A percentile compares a stretch with the other conserved stretches of the same genome.
These are phyloP conservation scores for Synergus umbraculus DNA, from an alignment of 2,888 invertebrate genomes.

Conservation along the genomic window DNA sequence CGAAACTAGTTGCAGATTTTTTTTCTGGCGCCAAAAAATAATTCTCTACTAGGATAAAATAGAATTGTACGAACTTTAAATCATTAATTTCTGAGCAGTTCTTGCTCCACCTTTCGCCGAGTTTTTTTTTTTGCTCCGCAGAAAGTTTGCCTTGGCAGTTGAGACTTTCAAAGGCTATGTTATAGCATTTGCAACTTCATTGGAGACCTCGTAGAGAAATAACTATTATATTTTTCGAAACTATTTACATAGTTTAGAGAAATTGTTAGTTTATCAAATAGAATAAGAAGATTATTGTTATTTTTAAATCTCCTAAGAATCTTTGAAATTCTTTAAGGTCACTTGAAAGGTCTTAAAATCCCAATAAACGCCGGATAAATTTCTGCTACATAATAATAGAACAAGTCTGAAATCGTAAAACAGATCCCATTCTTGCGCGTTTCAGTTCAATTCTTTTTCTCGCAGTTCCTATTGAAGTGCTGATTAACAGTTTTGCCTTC, in stretches of 20 bases:
- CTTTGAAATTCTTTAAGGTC: no score
- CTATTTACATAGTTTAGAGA: not conserved
- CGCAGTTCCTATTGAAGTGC: constrained; percentile 15
- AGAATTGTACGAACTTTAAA: not conserved
- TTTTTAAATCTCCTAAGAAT: no score
- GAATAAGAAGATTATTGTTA: not conserved
- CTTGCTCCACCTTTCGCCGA: not conserved
- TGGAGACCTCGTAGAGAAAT: not conserved
- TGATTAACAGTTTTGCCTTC: constrained; percentile 13
- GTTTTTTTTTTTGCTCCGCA: not conserved
- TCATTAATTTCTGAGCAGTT: constrained; percentile 3
- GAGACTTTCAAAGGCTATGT: constrained; percentile 2
- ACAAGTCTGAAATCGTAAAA: not conserved
- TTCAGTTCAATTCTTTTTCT: not conserved
- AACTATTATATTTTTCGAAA: not conserved
- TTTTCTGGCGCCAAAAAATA: constrained; percentile 1
- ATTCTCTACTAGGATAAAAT: not conserved
- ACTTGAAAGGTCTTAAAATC: no score
- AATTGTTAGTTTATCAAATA: not conserved
- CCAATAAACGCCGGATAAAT: no score
- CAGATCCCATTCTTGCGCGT: not conserved
- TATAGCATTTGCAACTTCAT: constrained; percentile 13
- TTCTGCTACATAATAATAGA: no score
- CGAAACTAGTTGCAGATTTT: not conserved
- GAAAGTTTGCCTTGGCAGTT: not conserved